phyloP scores from a whole-genome alignment of 1,140 invertebrate genomes.

The Scaptomyza pallida region DNA sequence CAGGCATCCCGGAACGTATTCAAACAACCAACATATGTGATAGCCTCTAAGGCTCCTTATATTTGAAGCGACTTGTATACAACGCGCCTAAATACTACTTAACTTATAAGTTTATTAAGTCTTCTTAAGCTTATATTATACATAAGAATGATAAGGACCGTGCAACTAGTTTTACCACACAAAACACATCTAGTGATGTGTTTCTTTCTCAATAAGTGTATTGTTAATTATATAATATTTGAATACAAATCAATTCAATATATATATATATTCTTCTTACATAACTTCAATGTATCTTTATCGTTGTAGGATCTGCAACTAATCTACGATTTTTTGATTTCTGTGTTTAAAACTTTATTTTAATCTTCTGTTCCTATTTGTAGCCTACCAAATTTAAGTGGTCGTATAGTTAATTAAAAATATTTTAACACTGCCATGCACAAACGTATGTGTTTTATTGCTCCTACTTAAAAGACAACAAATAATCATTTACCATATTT shows the following conservation, averaged over 20 bases:
- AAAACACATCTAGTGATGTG: slow-evolving; percentile 1
- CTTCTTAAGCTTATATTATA: slow-evolving; percentile 34
- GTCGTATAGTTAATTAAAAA: neutral
- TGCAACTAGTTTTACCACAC: slow-evolving; percentile 62
- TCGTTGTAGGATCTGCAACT: neutral
- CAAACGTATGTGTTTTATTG: neutral
- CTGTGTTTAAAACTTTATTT: neutral
- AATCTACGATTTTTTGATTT: neutral
- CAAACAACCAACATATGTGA: slow-evolving; percentile 66
- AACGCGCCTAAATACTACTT: slow-evolving; percentile 40
- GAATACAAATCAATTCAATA: neutral
- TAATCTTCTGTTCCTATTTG: slow-evolving; percentile 2
- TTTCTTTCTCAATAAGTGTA: neutral
- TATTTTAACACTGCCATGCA: slow-evolving; percentile 1
- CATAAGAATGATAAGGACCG: slow-evolving; percentile 36
- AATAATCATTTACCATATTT: neutral
- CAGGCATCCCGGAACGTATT: slow-evolving; percentile 19
- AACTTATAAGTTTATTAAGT: slow-evolving; percentile 24
- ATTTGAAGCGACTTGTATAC: slow-evolving; percentile 46
- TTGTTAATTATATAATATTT: neutral
- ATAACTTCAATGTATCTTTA: neutral
- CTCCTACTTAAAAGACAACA: neutral
- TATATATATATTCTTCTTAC: neutral
- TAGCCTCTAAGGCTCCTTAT: slow-evolving; percentile 77
- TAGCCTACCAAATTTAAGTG: neutral